Evolutionary conservation across 2,113 vertebrate genomes (phyloP).

Genomic region (Microtus ochrogaster): DNA sequence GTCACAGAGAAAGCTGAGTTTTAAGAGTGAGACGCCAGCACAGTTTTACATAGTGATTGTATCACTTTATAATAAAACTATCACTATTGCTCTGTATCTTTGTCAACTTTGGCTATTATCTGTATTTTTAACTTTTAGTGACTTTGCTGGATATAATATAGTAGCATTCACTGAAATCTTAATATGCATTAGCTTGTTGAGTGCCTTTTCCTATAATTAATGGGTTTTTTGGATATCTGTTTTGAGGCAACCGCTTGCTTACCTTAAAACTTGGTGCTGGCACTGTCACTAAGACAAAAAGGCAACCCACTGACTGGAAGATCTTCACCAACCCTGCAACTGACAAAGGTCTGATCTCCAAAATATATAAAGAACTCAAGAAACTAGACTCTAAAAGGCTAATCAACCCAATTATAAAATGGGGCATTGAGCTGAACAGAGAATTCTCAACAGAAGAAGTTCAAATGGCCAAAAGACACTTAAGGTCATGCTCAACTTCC

Average conservation of each 20-base stretch:
- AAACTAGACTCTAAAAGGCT: too few relatives aligned
- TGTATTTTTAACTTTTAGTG: not conserved
- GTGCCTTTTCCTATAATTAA: not conserved
- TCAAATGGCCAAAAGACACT: too few relatives aligned
- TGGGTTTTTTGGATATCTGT: not conserved
- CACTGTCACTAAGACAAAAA: too few relatives aligned
- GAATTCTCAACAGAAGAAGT: too few relatives aligned
- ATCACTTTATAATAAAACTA: not conserved
- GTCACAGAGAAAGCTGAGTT: conserved; percentile 7
- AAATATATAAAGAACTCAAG: too few relatives aligned
- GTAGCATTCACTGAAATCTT: not conserved
- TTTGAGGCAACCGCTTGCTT: not conserved
- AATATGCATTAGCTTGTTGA: not conserved
- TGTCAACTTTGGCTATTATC: not conserved
- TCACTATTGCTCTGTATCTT: not conserved
- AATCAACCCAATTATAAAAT: too few relatives aligned
- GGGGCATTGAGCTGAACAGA: too few relatives aligned
- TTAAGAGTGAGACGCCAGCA: not conserved
- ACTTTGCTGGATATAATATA: not conserved
- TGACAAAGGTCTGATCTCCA: too few relatives aligned
- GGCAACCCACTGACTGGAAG: too few relatives aligned
- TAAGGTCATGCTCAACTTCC: too few relatives aligned
- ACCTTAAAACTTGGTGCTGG: not conserved
- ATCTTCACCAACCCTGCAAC: too few relatives aligned
- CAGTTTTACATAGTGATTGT: not conserved